Conservation (phyloP, 2,113 vertebrate species). For the Macrotis lagotis region DNA sequence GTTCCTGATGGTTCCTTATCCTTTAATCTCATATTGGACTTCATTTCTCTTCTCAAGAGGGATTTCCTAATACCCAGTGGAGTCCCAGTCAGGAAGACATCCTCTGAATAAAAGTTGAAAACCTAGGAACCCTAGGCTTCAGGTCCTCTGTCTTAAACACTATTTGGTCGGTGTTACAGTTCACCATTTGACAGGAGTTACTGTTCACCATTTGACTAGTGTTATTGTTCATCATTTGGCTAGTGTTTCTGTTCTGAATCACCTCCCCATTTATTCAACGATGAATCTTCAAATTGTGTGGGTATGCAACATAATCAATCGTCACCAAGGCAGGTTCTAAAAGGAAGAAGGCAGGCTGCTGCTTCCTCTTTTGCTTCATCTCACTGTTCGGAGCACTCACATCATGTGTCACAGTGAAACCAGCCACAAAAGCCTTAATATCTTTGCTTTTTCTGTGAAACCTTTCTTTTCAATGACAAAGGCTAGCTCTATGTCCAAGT, state of each 20-base stretch:
- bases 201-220: too few relatives aligned
- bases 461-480: constrained; percentile 93
- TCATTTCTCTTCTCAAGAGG: constrained; percentile 93
- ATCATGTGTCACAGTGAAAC: constrained; percentile 94
- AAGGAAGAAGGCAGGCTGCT: constrained; percentile 97
- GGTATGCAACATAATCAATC: constrained; percentile 88
- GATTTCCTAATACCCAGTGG: constrained; percentile 94
- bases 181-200: too few relatives aligned
- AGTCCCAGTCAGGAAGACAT: constrained; percentile 93
- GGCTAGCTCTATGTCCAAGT: constrained; percentile 96
- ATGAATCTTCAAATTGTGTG: constrained; percentile 89
- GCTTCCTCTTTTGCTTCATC: constrained; percentile 89
- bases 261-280: constrained; percentile 89
- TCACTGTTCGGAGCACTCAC: constrained; percentile 96
- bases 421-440: constrained; percentile 92
- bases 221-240: constrained; percentile 84
- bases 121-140: constrained; percentile 94
- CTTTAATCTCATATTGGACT: constrained; percentile 94
- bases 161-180: constrained; percentile 91
- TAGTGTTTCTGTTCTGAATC: constrained; percentile 89
- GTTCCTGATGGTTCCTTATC: constrained; percentile 91
- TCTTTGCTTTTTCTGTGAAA: constrained; percentile 70
- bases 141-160: constrained; percentile 90
- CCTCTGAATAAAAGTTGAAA: constrained; percentile 90
- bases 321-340: constrained; percentile 94